Conservation (phyloP, 2,113 vertebrate genomes). For the Rhynchomys soricoides region DNA sequence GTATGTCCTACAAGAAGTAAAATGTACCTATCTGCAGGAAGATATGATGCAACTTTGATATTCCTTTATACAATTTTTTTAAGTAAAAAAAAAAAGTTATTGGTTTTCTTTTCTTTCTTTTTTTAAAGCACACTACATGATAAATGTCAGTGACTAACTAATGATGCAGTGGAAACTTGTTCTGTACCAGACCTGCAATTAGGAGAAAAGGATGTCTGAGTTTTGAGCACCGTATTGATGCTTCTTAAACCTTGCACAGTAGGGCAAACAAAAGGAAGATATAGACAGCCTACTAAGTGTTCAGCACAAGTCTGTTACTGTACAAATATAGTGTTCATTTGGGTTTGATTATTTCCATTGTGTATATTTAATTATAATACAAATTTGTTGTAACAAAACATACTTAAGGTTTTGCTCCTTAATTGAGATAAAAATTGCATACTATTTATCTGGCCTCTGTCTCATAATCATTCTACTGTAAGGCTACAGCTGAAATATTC, state of each 20-base stretch:
- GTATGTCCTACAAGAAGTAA: background rate
- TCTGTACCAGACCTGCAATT: background rate
- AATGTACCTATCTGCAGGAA: background rate
- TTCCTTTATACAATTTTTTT: background rate
- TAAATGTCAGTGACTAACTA: background rate
- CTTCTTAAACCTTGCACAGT: background rate
- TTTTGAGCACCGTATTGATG: background rate
- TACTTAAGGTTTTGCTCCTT: background rate
- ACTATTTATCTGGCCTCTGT: background rate
- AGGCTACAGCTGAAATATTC: background rate
- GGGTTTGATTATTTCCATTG: background rate
- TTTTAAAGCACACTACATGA: background rate
- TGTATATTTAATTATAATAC: background rate
- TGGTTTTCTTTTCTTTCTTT: too few relatives aligned
- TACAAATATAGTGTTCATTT: background rate
- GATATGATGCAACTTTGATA: background rate
- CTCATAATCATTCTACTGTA: background rate
- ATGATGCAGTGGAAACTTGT: background rate
- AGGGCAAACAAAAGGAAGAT: background rate
- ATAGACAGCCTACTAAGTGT: background rate
- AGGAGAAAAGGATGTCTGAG: background rate
- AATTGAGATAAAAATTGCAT: conserved; percentile 17
- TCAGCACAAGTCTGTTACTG: background rate
- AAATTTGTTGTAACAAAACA: conserved; percentile 14
- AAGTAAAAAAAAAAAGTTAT: too few relatives aligned